phyloP scores from a whole-genome alignment of 2,888 invertebrate genomes.

The Gisinianus flammeolus region DNA sequence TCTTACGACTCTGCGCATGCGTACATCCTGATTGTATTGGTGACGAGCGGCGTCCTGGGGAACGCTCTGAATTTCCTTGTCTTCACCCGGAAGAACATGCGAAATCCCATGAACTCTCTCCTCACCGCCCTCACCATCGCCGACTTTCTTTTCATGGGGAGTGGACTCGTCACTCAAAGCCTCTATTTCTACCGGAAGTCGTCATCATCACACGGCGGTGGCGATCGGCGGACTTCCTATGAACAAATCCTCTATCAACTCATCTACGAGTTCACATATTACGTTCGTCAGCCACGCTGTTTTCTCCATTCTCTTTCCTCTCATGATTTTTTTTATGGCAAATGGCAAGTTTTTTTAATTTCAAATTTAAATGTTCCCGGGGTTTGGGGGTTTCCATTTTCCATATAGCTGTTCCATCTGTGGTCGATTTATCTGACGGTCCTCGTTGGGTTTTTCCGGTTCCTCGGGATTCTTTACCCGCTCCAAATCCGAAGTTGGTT shows the following conservation, averaged over 20 bases:
- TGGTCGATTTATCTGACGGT: neutral
- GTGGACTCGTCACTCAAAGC: neutral
- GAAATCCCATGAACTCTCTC: neutral
- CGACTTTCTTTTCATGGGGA: neutral
- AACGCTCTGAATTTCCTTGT: neutral
- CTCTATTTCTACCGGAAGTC: neutral
- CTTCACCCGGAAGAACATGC: neutral
- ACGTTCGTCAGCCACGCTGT: neutral
- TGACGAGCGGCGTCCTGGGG: neutral
- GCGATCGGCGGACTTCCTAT: neutral
- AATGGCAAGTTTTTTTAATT: neutral
- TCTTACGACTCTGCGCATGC: too few relatives aligned
- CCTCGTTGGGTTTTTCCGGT: neutral
- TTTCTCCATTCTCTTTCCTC: neutral
- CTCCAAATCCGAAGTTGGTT: neutral
- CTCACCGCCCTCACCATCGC: neutral
- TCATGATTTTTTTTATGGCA: neutral
- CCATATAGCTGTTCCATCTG: neutral
- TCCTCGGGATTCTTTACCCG: neutral
- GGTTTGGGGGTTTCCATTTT: too few relatives aligned
- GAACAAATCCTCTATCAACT: neutral
- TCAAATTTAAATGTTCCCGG: too few relatives aligned
- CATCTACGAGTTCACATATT: neutral
- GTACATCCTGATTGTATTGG: too few relatives aligned
- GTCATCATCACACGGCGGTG: neutral